Percentiles rank a stretch among this genome's conserved stretches.
Evolutionary conservation across 2,113 vertebrate genomes (phyloP).

Genomic region (Cepphus grylle): DNA sequence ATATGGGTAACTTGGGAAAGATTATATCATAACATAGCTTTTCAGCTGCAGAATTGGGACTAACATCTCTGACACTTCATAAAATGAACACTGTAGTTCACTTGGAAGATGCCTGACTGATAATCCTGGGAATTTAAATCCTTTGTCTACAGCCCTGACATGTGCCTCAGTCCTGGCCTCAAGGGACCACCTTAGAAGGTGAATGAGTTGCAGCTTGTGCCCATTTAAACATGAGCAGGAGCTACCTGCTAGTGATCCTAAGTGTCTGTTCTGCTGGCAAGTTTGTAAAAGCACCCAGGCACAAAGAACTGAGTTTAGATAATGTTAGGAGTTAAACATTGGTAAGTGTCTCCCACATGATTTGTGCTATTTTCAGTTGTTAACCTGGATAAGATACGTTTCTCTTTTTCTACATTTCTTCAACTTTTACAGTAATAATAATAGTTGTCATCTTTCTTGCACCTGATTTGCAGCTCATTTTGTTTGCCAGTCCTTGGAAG

Average conservation of each 20-base stretch:
- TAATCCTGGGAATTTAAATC: constrained; percentile 61
- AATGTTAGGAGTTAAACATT: neutral
- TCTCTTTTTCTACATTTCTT: neutral
- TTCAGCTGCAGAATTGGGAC: constrained; percentile 32
- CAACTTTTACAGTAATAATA: neutral
- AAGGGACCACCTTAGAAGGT: constrained; percentile 53
- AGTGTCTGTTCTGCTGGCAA: neutral
- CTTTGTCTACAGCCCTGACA: constrained; percentile 2
- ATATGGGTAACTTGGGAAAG: constrained; percentile 10
- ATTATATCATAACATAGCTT: constrained; percentile 36
- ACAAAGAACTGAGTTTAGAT: neutral
- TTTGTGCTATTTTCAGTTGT: neutral
- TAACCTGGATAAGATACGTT: neutral
- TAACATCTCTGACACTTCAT: constrained; percentile 40
- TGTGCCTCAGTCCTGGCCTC: constrained; percentile 36
- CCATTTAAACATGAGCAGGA: neutral
- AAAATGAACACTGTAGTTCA: neutral
- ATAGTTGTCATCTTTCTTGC: neutral
- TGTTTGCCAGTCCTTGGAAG: neutral
- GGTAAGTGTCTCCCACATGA: neutral
- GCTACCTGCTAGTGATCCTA: neutral
- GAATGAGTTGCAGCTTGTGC: constrained; percentile 48
- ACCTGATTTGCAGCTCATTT: neutral
- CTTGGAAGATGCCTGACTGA: constrained; percentile 42
- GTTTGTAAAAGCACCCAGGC: neutral